Conservation (phyloP, 2,113 vertebrate genomes). For the Acrocephalus kingi region DNA sequence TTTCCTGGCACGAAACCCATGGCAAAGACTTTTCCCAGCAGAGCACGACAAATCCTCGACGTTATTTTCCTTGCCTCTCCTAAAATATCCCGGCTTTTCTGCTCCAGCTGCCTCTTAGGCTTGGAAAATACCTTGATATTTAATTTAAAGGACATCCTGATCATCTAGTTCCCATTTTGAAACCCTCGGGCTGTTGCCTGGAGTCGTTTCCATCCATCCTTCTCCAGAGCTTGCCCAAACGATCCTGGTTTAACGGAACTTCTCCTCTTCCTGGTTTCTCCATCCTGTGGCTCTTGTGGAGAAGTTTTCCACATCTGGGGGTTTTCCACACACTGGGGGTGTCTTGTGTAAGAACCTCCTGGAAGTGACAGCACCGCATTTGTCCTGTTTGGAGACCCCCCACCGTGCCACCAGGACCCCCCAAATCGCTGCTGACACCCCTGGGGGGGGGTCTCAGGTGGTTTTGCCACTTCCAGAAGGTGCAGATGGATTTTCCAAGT, state of each 20-base stretch:
- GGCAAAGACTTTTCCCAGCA: background rate
- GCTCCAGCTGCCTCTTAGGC: background rate
- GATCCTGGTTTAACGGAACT: background rate
- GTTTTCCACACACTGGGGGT: background rate
- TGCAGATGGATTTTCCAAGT: background rate
- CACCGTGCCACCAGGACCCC: fast-evolving
- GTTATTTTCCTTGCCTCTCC: background rate
- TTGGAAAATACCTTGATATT: fast-evolving
- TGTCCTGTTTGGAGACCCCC: background rate
- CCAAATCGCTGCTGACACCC: fast-evolving
- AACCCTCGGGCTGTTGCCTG: background rate
- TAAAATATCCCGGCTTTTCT: background rate
- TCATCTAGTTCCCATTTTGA: background rate
- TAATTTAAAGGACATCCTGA: background rate
- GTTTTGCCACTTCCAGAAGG: background rate
- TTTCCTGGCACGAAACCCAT: background rate
- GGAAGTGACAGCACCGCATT: fast-evolving
- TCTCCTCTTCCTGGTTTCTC: conserved; percentile 38
- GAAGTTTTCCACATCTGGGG: conserved; percentile 22
- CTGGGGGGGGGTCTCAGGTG: fast-evolving
- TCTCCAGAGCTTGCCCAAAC: background rate
- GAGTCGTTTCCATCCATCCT: background rate
- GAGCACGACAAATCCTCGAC: fast-evolving
- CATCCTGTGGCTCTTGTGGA: conserved; percentile 6
- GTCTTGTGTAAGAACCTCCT: background rate